These are phyloP conservation scores for Poeciliopsis occidentalis DNA, from an alignment of 2,113 vertebrate species.

Conservation along the genomic window DNA sequence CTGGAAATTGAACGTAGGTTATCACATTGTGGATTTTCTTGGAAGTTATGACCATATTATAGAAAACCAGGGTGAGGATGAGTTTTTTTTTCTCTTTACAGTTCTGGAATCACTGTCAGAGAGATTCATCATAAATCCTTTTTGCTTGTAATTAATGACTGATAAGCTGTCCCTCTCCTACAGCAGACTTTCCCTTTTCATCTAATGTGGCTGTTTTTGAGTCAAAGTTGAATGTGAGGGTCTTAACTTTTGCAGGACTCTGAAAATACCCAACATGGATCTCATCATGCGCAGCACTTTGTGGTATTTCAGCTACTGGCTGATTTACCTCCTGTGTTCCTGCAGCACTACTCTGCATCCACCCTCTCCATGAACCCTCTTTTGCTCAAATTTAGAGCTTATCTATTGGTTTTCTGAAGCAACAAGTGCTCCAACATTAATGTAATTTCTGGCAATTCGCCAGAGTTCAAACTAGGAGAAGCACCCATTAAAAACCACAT, in stretches of 20 bases:
- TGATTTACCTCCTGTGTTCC: slow-evolving; percentile 5
- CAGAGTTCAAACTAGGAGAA: slow-evolving; percentile 48
- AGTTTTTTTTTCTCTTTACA: too few species aligned
- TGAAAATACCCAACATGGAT: not conserved
- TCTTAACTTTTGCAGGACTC: not conserved
- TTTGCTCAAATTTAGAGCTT: not conserved
- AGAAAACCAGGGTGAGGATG: too few species aligned
- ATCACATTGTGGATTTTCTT: too few species aligned
- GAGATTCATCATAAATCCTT: not conserved
- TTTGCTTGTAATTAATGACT: not conserved
- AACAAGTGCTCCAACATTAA: slow-evolving; percentile 32
- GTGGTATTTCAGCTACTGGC: not conserved
- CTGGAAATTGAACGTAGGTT: too few species aligned
- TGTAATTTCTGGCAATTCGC: slow-evolving; percentile 44
- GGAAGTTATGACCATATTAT: too few species aligned
- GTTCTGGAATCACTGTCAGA: not conserved
- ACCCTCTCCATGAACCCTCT: not conserved
- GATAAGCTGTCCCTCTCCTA: not conserved
- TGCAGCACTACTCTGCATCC: not conserved
- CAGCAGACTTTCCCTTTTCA: slow-evolving; percentile 1
- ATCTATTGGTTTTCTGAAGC: slow-evolving; percentile 14
- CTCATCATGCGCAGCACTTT: not conserved
- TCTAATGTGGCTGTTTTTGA: not conserved
- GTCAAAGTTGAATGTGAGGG: not conserved
- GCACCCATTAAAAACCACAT: slow-evolving; percentile 59